These are phyloP conservation scores for Epinephelus fuscoguttatus DNA, from an alignment of 2,113 vertebrate species.

Conservation along the genomic window DNA sequence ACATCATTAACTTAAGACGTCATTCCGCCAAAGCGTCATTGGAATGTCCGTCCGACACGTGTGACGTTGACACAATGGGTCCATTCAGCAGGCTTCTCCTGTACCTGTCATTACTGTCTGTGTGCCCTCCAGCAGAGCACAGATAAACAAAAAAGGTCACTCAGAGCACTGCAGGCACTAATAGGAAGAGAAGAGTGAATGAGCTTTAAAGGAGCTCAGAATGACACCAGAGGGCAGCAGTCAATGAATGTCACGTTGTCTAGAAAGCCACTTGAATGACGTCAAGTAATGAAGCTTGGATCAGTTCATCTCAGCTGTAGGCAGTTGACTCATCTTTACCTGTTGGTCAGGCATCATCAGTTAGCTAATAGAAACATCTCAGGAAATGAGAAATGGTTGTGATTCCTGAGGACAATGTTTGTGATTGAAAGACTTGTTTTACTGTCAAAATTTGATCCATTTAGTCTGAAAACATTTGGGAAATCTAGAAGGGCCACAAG, in stretches of 20 bases:
- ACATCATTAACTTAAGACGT: constrained; percentile 26
- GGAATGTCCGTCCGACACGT: background rate
- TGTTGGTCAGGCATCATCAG: background rate
- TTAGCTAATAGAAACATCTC: background rate
- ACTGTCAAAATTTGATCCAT: too few relatives aligned
- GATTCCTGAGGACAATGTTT: background rate
- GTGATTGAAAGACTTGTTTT: too few relatives aligned
- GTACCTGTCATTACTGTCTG: background rate
- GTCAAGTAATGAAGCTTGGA: background rate
- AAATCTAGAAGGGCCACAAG: too few relatives aligned
- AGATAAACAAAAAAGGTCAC: background rate
- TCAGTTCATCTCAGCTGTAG: background rate
- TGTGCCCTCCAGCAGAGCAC: background rate
- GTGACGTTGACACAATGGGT: background rate
- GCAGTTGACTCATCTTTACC: background rate
- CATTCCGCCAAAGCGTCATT: background rate
- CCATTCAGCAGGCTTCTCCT: background rate
- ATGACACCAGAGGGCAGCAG: constrained; percentile 11
- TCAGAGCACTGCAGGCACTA: background rate
- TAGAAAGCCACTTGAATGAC: constrained; percentile 1
- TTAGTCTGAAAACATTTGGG: too few relatives aligned
- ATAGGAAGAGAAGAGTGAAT: background rate
- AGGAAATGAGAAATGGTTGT: background rate
- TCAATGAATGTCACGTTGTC: constrained; percentile 7
- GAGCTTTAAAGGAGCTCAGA: background rate